Conservation (phyloP, 2,113 vertebrate genomes). For the Ceyx melanurus region DNA sequence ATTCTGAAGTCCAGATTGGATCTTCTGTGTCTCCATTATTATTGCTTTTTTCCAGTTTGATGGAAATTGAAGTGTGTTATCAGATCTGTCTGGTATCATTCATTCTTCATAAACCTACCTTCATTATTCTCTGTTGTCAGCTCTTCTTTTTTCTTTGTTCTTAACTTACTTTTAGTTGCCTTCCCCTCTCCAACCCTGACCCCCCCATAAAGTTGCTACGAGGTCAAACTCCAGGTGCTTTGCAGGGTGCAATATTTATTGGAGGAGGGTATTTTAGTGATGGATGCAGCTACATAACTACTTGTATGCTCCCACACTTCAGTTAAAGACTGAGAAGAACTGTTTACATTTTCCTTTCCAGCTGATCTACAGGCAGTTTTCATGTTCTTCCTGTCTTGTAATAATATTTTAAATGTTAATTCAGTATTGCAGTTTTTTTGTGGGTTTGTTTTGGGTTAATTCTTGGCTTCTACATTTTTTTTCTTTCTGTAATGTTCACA, state of each 20-base stretch:
- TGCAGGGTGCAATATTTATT: not conserved
- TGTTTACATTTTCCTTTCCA: not conserved
- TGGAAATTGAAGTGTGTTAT: slow-evolving; percentile 32
- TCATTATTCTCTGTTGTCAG: slow-evolving; percentile 16
- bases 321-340: not conserved
- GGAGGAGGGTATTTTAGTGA: not conserved
- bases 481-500: not conserved
- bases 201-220: not conserved
- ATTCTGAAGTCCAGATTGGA: slow-evolving; percentile 30
- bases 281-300: not conserved
- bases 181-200: not conserved
- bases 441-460: not conserved
- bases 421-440: not conserved
- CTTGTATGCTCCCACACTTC: not conserved
- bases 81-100: not conserved
- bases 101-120: slow-evolving; percentile 8
- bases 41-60: not conserved
- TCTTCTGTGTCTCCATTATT: not conserved
- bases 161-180: not conserved
- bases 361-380: not conserved
- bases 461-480: not conserved
- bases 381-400: not conserved
- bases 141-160: not conserved
- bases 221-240: not conserved
- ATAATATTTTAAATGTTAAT: not conserved